A percentile compares a stretch with the other conserved stretches of the same genome.
These are phyloP conservation scores for Plutomurus gul DNA, from an alignment of 1,140 invertebrate genomes.

Conservation along the genomic window DNA sequence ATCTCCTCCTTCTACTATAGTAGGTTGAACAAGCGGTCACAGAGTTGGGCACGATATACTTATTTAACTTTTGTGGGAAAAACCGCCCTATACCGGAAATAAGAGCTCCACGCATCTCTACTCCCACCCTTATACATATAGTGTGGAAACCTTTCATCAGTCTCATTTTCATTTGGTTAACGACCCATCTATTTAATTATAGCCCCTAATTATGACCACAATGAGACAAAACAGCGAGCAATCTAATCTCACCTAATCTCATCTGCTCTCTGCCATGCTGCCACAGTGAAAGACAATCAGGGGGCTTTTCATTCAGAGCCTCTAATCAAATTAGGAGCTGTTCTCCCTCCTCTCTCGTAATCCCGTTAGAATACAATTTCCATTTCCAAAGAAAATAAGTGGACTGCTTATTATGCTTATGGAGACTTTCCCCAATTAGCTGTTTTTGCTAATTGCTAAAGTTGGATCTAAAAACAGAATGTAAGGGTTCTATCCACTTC, in stretches of 20 bases:
- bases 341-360: too few relatives aligned
- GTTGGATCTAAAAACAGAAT: not conserved
- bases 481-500: not conserved
- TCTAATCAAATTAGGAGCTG: not conserved
- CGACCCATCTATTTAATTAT: slow-evolving; percentile 2
- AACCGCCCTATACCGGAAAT: too few relatives aligned
- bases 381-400: not conserved
- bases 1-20: too few relatives aligned
- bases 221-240: slow-evolving; percentile 3
- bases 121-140: too few relatives aligned
- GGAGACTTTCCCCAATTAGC: not conserved
- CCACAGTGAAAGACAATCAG: slow-evolving; percentile 8
- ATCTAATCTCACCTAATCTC: slow-evolving; percentile 29
- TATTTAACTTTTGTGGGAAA: too few relatives aligned
- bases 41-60: too few relatives aligned
- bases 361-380: slow-evolving; percentile 8
- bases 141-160: slow-evolving; percentile 2
- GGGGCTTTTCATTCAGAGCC: not conserved
- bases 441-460: not conserved
- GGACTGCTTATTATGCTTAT: not conserved
- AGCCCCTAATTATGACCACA: slow-evolving; percentile 8
- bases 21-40: too few relatives aligned
- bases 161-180: not conserved
- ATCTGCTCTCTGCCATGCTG: too few relatives aligned
- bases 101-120: not conserved